Evolutionary conservation across 92 coral and sea anemone species (phyloP), one percentile per base, ranked within the genome.

Genomic region (Pocillopora meandrina): DNA sequence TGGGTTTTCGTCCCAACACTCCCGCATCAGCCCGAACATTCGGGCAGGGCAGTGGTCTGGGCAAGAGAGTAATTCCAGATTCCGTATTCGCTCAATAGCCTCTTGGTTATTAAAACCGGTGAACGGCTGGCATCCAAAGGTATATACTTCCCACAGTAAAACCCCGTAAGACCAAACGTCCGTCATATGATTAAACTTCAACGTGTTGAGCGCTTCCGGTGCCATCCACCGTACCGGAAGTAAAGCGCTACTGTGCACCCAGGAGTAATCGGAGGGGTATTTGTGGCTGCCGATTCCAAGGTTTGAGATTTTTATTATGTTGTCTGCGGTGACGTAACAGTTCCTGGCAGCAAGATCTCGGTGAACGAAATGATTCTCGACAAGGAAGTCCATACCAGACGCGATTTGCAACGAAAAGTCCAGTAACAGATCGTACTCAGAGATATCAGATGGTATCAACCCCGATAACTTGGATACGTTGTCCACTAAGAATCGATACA

Each of bases 181-280:
- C 63, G 95, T 91, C 64, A 78, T 88, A 42, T 90, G 92, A 14
- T 88, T 89, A 56, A 88, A 94, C 62, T 87, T 89, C 77, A 96
- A 81, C 12, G 98, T 81, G 74, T 96, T 95, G n/a, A 96, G 95
- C 20, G 94, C 92, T 90, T 96, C 99, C 82, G 98, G 99, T 79
- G 99, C 85, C 99, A 96, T 96, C 99, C 99, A 96, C 12, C 99
- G 95, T 14, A 96, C 95, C 57, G 99, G 99, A 77, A 95, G 93
- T 47, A 94, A 76, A 1, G 98, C 81, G 63, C 98, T 96, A 13
- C 98, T 93, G 65, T 92, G 97, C 9, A 92, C 94, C 96, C 98
- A 95, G 12, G 94, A 95, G 75, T 96, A 96, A 77, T 96, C 98
- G 10, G 93, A 83, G 0, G 99, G 99, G 76, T 95, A 95, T 56